Base-by-base conservation (phyloP, 2,888 invertebrate species). In the Acleris laterana region DNA sequence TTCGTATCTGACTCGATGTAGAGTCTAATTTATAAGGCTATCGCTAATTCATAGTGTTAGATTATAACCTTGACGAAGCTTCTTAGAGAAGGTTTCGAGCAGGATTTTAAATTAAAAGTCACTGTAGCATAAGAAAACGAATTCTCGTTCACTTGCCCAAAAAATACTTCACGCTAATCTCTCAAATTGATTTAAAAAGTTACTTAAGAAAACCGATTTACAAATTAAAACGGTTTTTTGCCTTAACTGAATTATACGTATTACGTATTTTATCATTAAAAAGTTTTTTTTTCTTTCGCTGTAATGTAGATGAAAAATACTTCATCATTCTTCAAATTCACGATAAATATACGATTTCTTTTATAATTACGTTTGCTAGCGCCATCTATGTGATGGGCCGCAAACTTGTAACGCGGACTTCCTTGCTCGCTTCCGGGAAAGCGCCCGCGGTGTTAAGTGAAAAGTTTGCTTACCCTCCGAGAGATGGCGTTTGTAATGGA, bases 401-500 rank as follows among this genome's bases (percentile, higher is more conserved):
- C 7, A 22, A 56, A 55, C 60, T 11, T 22, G 16, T 17, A 17
- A 32, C 3, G 28, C 46, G 38, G 13, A 59, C 17, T 60, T 50
- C 56, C 56, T 17, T 11, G 11, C n/a, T 57, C 3, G 56, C 56
- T 57, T 61, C 61, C 55, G 56, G 64, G 56, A 57, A 16, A 28
- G 19, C 5, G 22, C 28, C 17, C 19, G 44, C 50, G 11, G 7
- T 22, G 17, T 5, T 5, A 17, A 60, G 52, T 25, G 25, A n/a
- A 16, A 42, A 55, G 59, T 70, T 52, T 28, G 13, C 5, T 3
- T 20, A 19, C 60, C 60, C 56, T 52, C 5, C 32, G 44, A 51
- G 49, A 69, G 70, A 67, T 69, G 69, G 57, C 70, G 60, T 32
- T 7, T 32, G 7, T 13, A 38, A 13, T 13, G 38, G 38, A 13